Evolutionary conservation across 2,888 invertebrate species (phyloP).

Genomic region (Hirtodrosophila confusa): DNA sequence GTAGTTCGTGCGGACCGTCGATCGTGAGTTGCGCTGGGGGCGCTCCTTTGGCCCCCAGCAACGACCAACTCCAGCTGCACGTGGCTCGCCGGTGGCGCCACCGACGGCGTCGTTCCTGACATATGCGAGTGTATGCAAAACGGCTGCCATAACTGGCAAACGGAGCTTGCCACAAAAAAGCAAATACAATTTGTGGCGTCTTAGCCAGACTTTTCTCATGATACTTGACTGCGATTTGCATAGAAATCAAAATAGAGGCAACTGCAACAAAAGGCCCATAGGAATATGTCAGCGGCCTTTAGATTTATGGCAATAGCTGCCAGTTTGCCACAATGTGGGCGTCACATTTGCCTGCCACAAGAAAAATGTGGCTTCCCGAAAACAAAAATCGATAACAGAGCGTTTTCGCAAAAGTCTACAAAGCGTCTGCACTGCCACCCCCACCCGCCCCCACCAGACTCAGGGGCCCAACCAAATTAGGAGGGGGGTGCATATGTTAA

Average conservation of each 20-base stretch:
- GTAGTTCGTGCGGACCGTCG: slow-evolving; percentile 64
- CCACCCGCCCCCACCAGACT: background rate
- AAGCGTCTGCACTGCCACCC: slow-evolving; percentile 53
- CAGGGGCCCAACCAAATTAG: background rate
- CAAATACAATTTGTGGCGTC: slow-evolving; percentile 57
- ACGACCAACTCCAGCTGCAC: slow-evolving; percentile 47
- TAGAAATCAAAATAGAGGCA: slow-evolving; percentile 58
- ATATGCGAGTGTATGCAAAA: slow-evolving; percentile 43
- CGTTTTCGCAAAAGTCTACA: slow-evolving; percentile 58
- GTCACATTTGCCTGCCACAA: slow-evolving; percentile 45
- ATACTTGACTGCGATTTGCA: slow-evolving; percentile 68
- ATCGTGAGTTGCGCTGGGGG: slow-evolving; percentile 50
- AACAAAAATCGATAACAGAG: slow-evolving; percentile 61
- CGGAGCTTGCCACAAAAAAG: slow-evolving; percentile 9
- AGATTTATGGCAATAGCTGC: slow-evolving; percentile 62
- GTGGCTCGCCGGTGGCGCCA: slow-evolving; percentile 53
- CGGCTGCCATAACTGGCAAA: slow-evolving; percentile 55
- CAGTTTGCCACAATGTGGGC: slow-evolving; percentile 53
- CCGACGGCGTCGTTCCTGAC: slow-evolving; percentile 49
- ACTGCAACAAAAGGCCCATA: slow-evolving; percentile 24
- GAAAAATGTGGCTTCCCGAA: slow-evolving; percentile 31
- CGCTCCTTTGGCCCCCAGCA: slow-evolving; percentile 55
- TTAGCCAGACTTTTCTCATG: slow-evolving; percentile 43
- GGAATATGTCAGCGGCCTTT: slow-evolving; percentile 50
- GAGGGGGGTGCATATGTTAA: slow-evolving; percentile 31